These are phyloP conservation scores for Phorcus lineatus DNA, from an alignment of 2,888 invertebrate species.

Conservation along the genomic window DNA sequence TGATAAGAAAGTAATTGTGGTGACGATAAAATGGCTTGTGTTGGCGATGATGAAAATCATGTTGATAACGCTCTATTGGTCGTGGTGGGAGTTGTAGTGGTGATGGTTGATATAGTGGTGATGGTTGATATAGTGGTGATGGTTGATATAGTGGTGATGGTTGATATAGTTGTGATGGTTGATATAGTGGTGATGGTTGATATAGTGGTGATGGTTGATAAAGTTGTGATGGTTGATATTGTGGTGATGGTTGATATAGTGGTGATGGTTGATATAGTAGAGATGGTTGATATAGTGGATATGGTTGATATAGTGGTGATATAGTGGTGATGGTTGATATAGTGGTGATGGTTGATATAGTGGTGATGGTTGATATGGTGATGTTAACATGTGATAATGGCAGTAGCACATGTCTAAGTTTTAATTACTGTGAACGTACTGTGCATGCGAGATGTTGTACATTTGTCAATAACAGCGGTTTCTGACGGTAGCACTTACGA, in stretches of 20 bases:
- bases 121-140: background rate
- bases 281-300: background rate
- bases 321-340: background rate
- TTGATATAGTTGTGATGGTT: background rate
- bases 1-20: too few relatives aligned
- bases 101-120: too few relatives aligned
- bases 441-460: too few relatives aligned
- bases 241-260: background rate
- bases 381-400: too few relatives aligned
- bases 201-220: background rate
- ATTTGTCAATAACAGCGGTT: too few relatives aligned
- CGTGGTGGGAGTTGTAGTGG: background rate
- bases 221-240: background rate
- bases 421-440: too few relatives aligned
- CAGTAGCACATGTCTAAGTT: too few relatives aligned
- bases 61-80: too few relatives aligned
- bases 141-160: background rate
- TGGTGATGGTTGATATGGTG: background rate
- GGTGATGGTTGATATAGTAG: background rate
- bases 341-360: background rate
- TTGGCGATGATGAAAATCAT: too few relatives aligned
- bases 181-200: background rate
- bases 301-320: background rate
- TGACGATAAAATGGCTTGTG: too few relatives aligned
- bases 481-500: too few relatives aligned